phyloP scores from a whole-genome alignment of 2,113 vertebrate species.

The Barnardius zonarius region DNA sequence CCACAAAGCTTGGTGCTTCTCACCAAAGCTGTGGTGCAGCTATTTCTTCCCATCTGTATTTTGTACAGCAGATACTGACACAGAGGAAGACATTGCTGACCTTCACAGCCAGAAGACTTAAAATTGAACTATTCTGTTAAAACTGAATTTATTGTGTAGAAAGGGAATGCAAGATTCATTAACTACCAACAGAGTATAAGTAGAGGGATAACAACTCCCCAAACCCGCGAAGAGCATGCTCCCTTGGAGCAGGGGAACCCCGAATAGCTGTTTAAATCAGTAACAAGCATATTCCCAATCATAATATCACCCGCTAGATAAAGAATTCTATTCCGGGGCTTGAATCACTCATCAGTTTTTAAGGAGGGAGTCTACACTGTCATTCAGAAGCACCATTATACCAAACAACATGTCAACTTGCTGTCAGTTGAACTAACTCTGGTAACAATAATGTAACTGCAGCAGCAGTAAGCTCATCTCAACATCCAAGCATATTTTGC shows the following conservation, averaged over 20 bases:
- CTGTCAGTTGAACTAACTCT: neutral
- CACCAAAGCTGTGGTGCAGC: neutral
- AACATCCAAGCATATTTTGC: neutral
- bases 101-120: neutral
- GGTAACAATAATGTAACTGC: neutral
- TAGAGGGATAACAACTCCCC: neutral
- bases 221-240: neutral
- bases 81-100: neutral
- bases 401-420: neutral
- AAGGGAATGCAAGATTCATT: neutral
- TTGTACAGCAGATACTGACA: neutral
- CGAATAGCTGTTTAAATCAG: neutral
- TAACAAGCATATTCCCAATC: neutral
- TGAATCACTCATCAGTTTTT: neutral
- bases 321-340: neutral
- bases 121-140: neutral
- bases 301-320: neutral
- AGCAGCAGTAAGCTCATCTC: neutral
- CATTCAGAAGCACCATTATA: neutral
- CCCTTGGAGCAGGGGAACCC: neutral
- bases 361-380: neutral
- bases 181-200: neutral
- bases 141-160: neutral
- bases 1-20: neutral
- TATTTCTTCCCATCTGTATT: neutral